Conservation (phyloP, 2,888 invertebrate genomes). For the Atethmia centrago region DNA sequence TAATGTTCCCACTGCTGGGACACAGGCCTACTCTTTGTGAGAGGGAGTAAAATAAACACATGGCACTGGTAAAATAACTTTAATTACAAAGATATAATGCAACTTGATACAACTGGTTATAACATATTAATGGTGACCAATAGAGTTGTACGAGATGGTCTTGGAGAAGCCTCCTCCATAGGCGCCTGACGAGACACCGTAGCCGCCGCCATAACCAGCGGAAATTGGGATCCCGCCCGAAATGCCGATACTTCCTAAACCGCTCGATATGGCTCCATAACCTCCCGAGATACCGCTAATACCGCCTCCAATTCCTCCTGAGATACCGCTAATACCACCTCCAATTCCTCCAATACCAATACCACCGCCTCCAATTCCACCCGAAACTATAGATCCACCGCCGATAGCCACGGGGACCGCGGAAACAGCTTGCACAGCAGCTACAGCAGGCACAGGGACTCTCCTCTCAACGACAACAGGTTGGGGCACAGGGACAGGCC, state of each 20-base stretch:
- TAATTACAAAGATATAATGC: slow-evolving; percentile 62
- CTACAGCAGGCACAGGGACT: slow-evolving; percentile 57
- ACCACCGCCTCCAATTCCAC: slow-evolving; percentile 35
- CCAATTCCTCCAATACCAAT: slow-evolving; percentile 19
- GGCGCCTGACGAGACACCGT: slow-evolving; percentile 45
- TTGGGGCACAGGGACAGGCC: slow-evolving; percentile 63
- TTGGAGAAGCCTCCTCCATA: slow-evolving; percentile 54
- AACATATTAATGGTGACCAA: slow-evolving; percentile 60
- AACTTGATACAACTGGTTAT: slow-evolving; percentile 38
- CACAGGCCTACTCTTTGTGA: no score
- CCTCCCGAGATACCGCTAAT: background rate
- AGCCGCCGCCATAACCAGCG: slow-evolving; percentile 19
- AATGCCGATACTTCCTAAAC: slow-evolving; percentile 21
- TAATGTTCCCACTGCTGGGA: no score
- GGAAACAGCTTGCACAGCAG: slow-evolving; percentile 55
- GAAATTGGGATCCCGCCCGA: slow-evolving; percentile 43
- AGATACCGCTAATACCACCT: no score
- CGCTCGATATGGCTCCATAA: slow-evolving; percentile 15
- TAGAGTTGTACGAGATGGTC: slow-evolving; percentile 62
- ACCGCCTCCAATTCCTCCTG: slow-evolving; percentile 1
- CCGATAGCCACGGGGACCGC: slow-evolving; percentile 52
- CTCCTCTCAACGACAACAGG: slow-evolving; percentile 65
- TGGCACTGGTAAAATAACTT: slow-evolving; percentile 48
- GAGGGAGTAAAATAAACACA: slow-evolving; percentile 35
- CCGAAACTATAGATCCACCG: slow-evolving; percentile 35